Percentiles rank a stretch among this genome's conserved stretches.
These are phyloP conservation scores for Setophaga petechia DNA, from an alignment of 2,113 vertebrate genomes.

Conservation along the genomic window DNA sequence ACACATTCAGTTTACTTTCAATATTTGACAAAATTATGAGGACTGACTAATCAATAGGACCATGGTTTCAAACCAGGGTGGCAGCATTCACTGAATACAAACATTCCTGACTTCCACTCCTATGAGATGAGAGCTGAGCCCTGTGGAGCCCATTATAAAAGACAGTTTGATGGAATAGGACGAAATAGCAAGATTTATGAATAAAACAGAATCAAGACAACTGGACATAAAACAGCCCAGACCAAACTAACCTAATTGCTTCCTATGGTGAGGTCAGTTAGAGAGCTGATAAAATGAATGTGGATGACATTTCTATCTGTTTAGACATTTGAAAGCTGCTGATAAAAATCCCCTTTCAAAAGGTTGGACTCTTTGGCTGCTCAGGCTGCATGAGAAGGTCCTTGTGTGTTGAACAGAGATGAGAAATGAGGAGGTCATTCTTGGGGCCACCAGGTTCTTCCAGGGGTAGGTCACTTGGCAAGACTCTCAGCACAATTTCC, in stretches of 20 bases:
- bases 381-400: not conserved
- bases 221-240: not conserved
- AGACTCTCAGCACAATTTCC: not conserved
- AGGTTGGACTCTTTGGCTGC: not conserved
- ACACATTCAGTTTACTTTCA: not conserved
- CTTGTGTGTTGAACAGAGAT: not conserved
- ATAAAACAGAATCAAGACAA: slow-evolving; percentile 18
- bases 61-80: not conserved
- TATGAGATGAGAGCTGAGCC: not conserved
- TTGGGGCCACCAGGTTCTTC: not conserved
- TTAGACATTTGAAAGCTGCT: not conserved
- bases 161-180: not conserved
- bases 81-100: not conserved
- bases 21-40: not conserved
- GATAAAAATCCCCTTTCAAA: not conserved
- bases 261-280: not conserved
- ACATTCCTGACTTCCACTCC: not conserved
- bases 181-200: slow-evolving; percentile 5
- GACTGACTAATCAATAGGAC: not conserved
- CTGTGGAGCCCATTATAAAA: slow-evolving; percentile 24
- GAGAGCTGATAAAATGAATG: not conserved
- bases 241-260: slow-evolving; percentile 26
- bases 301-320: not conserved
- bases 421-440: not conserved
- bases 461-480: not conserved